Base-by-base conservation (phyloP, 2,888 invertebrate genomes). In the Elaeidobius kamerunicus region DNA sequence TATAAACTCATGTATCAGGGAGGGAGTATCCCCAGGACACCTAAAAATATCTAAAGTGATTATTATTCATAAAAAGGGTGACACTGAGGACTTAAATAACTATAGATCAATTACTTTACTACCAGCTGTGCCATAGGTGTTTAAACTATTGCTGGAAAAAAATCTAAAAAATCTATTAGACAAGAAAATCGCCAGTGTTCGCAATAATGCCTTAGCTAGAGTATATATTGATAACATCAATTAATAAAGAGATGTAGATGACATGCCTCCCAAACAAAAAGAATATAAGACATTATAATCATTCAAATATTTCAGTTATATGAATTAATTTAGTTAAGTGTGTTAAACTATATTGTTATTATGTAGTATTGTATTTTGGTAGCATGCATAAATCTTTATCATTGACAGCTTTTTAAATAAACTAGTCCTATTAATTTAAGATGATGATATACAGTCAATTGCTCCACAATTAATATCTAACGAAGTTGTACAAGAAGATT, bases 401-500 rank as follows among this genome's bases (percentile, higher is more conserved):
- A 19, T 11, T 3, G 3, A 18, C 2, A 12, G 12, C 12, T 39
- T 18, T 3, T 19, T 17, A 39, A 6, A 36, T 1, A 16, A 36
- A n/a, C 17, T 35, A 9, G 2, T 20, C 17, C 16, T 50, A 16
- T 20, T 30, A 12, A 9, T 43, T 57, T 42, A 23, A 56, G 61
- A 61, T 32, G 58, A 61, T 47, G 52, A 43, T 42, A 47, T 53
- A 39, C 58, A 59, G 20, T 39, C 58, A 12, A 56, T 57, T 40
- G 58, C 55, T 18, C 60, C 60, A 32, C 58, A 58, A 52, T 55
- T 58, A 35, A 57, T 60, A 15, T 54, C 51, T n/a, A 46, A 16
- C 32, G 64, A 65, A 27, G 54, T 59, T n/a, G 64, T 63, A 9
- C 4, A 3, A 40, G 65, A 66, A 20, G 61, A 62, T 19, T 67